Conservation (phyloP, 2,797 vertebrate species). For the Rhinogobio ventralis region DNA sequence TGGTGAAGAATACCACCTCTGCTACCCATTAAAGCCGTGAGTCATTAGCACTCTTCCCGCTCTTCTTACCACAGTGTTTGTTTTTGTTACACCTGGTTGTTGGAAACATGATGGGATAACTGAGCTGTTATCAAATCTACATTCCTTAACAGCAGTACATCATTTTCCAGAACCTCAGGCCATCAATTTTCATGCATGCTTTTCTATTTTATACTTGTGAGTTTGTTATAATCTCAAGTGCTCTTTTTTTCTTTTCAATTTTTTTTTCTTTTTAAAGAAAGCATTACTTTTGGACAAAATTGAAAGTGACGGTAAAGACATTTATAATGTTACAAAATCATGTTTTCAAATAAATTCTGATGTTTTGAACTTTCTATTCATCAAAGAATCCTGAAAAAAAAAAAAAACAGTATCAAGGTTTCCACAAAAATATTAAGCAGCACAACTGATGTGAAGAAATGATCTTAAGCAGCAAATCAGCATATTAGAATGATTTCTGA, state of each 20-base stretch:
- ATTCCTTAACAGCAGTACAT: conserved; percentile 48
- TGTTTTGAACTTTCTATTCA: background rate
- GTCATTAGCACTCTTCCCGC: conserved; percentile 16
- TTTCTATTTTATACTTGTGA: background rate
- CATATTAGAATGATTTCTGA: background rate
- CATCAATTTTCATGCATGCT: background rate
- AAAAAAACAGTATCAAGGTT: background rate
- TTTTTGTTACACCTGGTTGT: conserved; percentile 16
- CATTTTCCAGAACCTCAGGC: conserved; percentile 28
- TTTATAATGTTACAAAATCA: background rate
- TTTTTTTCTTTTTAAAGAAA: background rate
- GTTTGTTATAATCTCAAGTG: background rate
- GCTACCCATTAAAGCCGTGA: background rate
- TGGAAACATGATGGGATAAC: background rate
- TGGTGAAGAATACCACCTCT: background rate
- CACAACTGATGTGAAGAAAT: background rate
- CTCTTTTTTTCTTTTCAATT: background rate
- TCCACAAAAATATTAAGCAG: background rate
- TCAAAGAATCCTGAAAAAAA: background rate
- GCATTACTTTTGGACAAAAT: background rate
- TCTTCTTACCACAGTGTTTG: conserved; percentile 9
- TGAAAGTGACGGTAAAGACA: background rate
- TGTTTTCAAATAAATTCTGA: background rate
- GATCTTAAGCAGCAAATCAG: background rate
- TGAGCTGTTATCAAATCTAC: conserved; percentile 43